Percentiles rank a stretch among this genome's conserved stretches.
Evolutionary conservation across 1,140 invertebrate species (phyloP).

Genomic region (Hylyphantes graminicola): DNA sequence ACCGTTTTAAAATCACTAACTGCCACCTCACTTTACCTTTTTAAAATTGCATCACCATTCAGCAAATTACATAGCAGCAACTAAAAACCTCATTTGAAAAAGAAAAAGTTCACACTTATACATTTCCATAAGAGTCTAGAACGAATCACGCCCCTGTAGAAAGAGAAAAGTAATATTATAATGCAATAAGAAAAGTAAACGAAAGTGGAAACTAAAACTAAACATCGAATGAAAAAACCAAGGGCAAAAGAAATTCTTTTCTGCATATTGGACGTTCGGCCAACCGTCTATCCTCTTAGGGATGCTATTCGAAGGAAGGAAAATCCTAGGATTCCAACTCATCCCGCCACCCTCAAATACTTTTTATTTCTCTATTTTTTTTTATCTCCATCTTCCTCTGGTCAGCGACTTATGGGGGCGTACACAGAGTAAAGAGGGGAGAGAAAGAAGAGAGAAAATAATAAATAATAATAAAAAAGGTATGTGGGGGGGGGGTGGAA

Average conservation of each 20-base stretch:
- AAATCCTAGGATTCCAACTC: constrained; percentile 59
- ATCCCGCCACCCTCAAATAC: constrained; percentile 50
- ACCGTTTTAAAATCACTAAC: too few relatives aligned
- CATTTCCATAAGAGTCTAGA: too few relatives aligned
- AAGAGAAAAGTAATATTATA: too few relatives aligned
- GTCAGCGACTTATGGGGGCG: constrained; percentile 60
- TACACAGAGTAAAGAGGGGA: constrained; percentile 59
- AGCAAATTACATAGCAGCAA: too few relatives aligned
- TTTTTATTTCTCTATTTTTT: constrained; percentile 59
- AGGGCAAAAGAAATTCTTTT: constrained; percentile 24
- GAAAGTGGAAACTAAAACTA: too few relatives aligned
- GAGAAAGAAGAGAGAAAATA: constrained; percentile 27
- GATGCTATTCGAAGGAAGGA: constrained; percentile 57
- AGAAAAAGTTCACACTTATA: too few relatives aligned
- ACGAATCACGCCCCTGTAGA: too few relatives aligned
- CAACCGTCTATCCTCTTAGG: constrained; percentile 38
- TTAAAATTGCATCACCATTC: too few relatives aligned
- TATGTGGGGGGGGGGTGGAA: constrained; percentile 10
- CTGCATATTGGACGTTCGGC: constrained; percentile 55
- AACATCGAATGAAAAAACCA: neutral
- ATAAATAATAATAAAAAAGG: constrained; percentile 38
- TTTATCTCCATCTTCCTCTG: constrained; percentile 56
- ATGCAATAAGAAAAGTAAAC: too few relatives aligned
- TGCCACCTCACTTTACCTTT: too few relatives aligned
- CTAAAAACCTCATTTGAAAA: too few relatives aligned